A percentile compares a stretch with the other conserved stretches of the same genome.
These are phyloP conservation scores for Leptopilina syphax DNA, from an alignment of 2,888 invertebrate species.

Conservation along the genomic window DNA sequence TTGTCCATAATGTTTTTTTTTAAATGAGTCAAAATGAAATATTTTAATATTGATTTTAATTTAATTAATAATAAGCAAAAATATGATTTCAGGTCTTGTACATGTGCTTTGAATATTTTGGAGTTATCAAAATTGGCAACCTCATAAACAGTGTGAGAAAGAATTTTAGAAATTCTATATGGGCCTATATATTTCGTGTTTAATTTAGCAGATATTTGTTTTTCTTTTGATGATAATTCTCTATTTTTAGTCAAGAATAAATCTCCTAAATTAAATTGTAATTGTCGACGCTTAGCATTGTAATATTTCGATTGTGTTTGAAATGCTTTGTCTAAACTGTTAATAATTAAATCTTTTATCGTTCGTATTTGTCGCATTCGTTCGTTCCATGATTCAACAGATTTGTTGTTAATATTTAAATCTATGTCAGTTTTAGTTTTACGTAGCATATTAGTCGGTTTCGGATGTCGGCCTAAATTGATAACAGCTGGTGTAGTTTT, in stretches of 20 bases:
- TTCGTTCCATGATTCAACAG: background rate
- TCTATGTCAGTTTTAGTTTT: background rate
- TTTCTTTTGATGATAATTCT: background rate
- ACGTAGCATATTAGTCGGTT: background rate
- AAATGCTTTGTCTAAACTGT: background rate
- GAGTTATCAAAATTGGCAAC: background rate
- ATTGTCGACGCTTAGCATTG: background rate
- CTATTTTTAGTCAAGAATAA: background rate
- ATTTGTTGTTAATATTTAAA: background rate
- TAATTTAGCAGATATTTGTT: background rate
- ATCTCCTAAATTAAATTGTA: background rate
- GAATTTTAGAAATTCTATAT: conserved; percentile 4
- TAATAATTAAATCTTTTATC: background rate
- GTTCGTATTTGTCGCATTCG: background rate
- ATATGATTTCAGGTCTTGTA: background rate
- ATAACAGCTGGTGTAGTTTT: background rate
- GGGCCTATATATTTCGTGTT: conserved; percentile 1
- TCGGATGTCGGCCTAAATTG: background rate
- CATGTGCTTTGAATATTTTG: background rate
- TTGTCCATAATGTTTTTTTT: too few species aligned
- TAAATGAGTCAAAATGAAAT: too few species aligned
- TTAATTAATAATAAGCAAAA: too few species aligned
- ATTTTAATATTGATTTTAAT: too few species aligned
- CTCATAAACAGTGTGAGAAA: background rate
- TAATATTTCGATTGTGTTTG: background rate